These are phyloP conservation scores for Dryadula phaetusa DNA, from an alignment of 2,888 invertebrate genomes.

Conservation along the genomic window DNA sequence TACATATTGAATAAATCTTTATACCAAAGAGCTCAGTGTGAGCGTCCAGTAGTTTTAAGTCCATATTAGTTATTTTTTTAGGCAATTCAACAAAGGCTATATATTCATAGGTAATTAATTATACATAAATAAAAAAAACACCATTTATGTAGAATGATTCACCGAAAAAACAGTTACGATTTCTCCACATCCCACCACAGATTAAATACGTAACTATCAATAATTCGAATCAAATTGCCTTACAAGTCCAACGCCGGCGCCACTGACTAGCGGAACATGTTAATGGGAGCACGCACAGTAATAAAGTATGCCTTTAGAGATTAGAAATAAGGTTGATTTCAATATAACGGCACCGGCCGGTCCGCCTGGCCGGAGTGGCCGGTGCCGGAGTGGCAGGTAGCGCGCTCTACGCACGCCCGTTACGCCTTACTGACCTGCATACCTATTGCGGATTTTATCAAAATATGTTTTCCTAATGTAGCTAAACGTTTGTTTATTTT, in stretches of 20 bases:
- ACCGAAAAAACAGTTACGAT: conserved; percentile 11
- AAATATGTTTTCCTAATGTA: conserved; percentile 4
- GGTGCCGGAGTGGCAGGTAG: background rate
- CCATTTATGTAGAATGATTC: background rate
- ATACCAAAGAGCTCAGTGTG: too few relatives aligned
- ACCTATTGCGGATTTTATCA: conserved; percentile 26
- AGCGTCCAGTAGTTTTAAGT: too few relatives aligned
- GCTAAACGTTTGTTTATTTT: background rate
- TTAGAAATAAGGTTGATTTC: conserved; percentile 15
- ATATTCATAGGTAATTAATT: background rate
- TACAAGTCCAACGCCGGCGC: conserved; percentile 35
- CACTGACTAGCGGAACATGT: conserved; percentile 30
- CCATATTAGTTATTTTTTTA: background rate
- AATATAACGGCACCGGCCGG: conserved; percentile 7
- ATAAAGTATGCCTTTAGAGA: background rate
- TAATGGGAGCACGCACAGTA: conserved; percentile 4
- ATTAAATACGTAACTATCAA: conserved; percentile 25
- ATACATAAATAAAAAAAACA: background rate
- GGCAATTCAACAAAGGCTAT: background rate
- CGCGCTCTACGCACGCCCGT: conserved; percentile 36
- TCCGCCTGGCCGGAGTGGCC: background rate
- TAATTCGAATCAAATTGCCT: conserved; percentile 25
- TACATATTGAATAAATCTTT: too few relatives aligned
- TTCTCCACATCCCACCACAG: conserved; percentile 13
- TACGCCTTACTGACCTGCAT: conserved; percentile 42